Evolutionary conservation across 2,888 invertebrate species (phyloP), one percentile per base, ranked within the genome.

Genomic region (Beris morrisii): DNA sequence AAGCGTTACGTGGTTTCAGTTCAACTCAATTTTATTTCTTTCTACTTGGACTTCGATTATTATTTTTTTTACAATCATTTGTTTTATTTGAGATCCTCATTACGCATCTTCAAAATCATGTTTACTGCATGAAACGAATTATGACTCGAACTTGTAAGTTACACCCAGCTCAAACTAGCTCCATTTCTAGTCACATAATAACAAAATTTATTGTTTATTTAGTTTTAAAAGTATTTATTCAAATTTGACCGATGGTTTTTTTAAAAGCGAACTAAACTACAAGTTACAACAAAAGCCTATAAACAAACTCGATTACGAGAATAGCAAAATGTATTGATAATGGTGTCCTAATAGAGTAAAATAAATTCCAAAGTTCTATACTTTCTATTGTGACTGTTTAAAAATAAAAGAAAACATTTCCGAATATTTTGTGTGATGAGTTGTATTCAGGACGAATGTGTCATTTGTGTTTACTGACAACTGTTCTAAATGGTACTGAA

Each of bases 151-250:
- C n/a, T 5, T 30, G 53, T 53, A 53, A 52, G 48, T 52, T 65
- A 68, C 68, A 68, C 68, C 68, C 68, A 68, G 68, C 68, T 68
- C 68, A 68, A 68, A 68, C 57, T 50, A 68, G 65, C 65, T 65
- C 52, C 65, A 58, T 52, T 44, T 50, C 50, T 46, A 46, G 46
- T 55, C 55, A 28, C 44, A 64, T 44, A 22, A 44, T 31, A 44
- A 43, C 53, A 28, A 44, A 31, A 28, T 44, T 38, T 22, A 22
- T 38, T 38, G 38, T 38, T 38, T 54, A 30, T 46, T 64, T 64
- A 46, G n/a, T 31, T 61, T 61, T 61, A 46, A 50, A 30, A 5
- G 38, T 38, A 38, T 3, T 38, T 38, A 22, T 22, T 22, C 22
- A 7, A 38, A 55, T 64, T 22, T 54, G 15, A 63, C 52, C 38